phyloP scores from a whole-genome alignment of 2,797 vertebrate genomes.

The Hippocampus kuda region DNA sequence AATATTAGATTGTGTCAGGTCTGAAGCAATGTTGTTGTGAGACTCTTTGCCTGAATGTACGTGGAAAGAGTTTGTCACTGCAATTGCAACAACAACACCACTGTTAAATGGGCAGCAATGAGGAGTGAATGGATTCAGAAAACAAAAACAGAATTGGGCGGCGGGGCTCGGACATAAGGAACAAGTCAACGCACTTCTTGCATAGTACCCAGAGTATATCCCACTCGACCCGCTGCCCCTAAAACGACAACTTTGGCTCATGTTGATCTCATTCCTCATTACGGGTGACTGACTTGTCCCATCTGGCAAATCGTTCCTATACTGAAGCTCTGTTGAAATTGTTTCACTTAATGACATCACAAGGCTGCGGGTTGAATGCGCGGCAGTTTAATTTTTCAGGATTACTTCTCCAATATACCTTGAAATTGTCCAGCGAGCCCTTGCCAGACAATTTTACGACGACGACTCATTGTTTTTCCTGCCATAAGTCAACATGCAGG shows the following conservation, averaged over 20 bases:
- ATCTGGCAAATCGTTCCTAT: constrained; percentile 7
- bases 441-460: background rate
- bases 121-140: background rate
- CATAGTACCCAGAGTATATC: background rate
- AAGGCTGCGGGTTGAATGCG: constrained; percentile 10
- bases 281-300: constrained; percentile 9
- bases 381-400: constrained; percentile 11
- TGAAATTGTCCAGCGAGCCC: background rate
- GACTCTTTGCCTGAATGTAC: background rate
- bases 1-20: background rate
- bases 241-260: constrained; percentile 21
- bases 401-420: constrained; percentile 18
- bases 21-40: background rate
- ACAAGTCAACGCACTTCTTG: background rate
- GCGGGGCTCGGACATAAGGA: background rate
- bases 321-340: constrained; percentile 20
- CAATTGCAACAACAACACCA: background rate
- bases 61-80: constrained; percentile 5
- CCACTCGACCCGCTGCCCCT: background rate
- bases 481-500: background rate
- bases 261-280: constrained; percentile 28
- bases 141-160: background rate
- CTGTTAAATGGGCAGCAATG: background rate
- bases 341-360: constrained; percentile 53
- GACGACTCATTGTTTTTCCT: background rate